phyloP scores from a whole-genome alignment of 1,140 invertebrate genomes.

The Cylas formicarius region DNA sequence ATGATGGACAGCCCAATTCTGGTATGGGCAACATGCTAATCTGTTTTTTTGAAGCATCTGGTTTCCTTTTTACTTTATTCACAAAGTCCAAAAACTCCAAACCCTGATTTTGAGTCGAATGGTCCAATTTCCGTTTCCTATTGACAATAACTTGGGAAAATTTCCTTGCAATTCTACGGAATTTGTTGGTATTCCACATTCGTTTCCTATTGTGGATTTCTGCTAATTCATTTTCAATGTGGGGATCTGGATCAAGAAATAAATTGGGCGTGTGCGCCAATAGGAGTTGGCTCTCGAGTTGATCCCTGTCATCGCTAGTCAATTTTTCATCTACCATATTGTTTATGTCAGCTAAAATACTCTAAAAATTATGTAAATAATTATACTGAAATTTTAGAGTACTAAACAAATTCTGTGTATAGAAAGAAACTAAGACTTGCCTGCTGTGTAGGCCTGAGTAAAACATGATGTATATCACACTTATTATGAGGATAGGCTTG shows the following conservation, averaged over 20 bases:
- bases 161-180: conserved; percentile 64
- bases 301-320: conserved; percentile 67
- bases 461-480: conserved; percentile 75
- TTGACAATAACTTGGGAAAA: conserved; percentile 73
- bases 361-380: conserved; percentile 28
- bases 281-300: conserved; percentile 75
- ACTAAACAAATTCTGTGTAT: neutral
- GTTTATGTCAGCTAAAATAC: conserved; percentile 38
- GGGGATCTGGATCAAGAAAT: conserved; percentile 78
- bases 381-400: neutral
- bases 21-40: conserved; percentile 44
- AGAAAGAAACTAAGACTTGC: conserved; percentile 43
- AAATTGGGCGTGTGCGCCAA: conserved; percentile 76
- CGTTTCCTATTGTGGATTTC: conserved; percentile 65
- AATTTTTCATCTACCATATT: conserved; percentile 31
- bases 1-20: conserved; percentile 41
- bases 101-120: conserved; percentile 70
- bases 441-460: conserved; percentile 81
- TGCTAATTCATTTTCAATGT: conserved; percentile 66
- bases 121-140: conserved; percentile 79
- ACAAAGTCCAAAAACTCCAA: conserved; percentile 65
- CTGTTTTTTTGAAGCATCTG: conserved; percentile 15
- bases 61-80: conserved; percentile 36
- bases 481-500: conserved; percentile 62
- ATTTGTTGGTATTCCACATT: conserved; percentile 63